Evolutionary conservation across 2,797 vertebrate genomes (phyloP).

Genomic region (Aeoliscus strigatus): DNA sequence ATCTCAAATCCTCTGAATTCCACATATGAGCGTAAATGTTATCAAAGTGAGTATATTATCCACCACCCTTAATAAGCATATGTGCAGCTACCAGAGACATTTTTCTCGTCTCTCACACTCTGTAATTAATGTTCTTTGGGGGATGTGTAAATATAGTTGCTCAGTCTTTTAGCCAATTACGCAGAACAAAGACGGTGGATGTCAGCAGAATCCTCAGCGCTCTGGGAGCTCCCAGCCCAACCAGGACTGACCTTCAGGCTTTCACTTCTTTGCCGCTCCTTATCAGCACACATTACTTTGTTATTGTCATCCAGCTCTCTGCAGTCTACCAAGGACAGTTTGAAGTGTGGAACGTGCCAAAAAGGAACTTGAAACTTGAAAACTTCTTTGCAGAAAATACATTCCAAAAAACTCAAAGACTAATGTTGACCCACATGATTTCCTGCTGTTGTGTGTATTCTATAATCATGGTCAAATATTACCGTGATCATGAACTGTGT

Average conservation of each 20-base stretch:
- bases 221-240: constrained; percentile 68
- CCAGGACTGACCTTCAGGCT: constrained; percentile 70
- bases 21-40: constrained; percentile 7
- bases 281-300: constrained; percentile 63
- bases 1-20: constrained; percentile 11
- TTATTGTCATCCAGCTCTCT: constrained; percentile 56
- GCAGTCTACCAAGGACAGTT: constrained; percentile 62
- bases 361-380: too few relatives aligned
- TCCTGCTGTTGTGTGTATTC: too few relatives aligned
- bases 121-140: constrained; percentile 75
- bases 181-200: constrained; percentile 72
- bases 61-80: constrained; percentile 30
- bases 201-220: constrained; percentile 71
- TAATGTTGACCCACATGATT: too few relatives aligned
- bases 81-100: constrained; percentile 36
- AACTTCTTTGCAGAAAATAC: too few relatives aligned
- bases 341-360: constrained; percentile 36
- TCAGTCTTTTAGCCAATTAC: constrained; percentile 76
- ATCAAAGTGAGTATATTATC: constrained; percentile 11
- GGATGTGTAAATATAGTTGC: constrained; percentile 75
- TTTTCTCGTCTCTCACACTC: constrained; percentile 43
- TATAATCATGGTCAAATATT: too few relatives aligned
- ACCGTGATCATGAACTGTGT: too few relatives aligned
- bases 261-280: constrained; percentile 59
- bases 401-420: too few relatives aligned